Conservation (phyloP, 1,140 invertebrate genomes). For the Pectinophora gossypiella region DNA sequence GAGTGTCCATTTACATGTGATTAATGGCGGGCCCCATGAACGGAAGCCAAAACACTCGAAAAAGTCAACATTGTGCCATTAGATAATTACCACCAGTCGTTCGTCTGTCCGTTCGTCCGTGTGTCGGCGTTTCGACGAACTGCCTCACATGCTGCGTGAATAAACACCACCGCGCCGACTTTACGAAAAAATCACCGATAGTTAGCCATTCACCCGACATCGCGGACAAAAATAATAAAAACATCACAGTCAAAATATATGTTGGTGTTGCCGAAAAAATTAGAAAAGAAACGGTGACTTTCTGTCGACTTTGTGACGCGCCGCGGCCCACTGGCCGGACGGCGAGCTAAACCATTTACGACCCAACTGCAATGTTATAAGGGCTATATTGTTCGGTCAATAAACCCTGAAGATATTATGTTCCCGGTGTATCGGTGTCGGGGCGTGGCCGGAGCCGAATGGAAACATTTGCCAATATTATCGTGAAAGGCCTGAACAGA, state of each 20-base stretch:
- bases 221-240: slow-evolving; percentile 74
- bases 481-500: slow-evolving; percentile 72
- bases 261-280: slow-evolving; percentile 59
- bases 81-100: slow-evolving; percentile 52
- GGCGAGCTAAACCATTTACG: background rate
- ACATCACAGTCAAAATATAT: slow-evolving; percentile 75
- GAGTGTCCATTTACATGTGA: slow-evolving; percentile 45
- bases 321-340: slow-evolving; percentile 36
- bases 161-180: slow-evolving; percentile 43
- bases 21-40: slow-evolving; percentile 50
- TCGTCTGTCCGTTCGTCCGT: slow-evolving; percentile 26
- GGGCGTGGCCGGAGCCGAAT: slow-evolving; percentile 69
- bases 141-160: slow-evolving; percentile 28
- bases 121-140: slow-evolving; percentile 61
- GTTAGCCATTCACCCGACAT: slow-evolving; percentile 50
- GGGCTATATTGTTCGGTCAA: too few species aligned
- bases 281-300: slow-evolving; percentile 59
- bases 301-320: slow-evolving; percentile 61
- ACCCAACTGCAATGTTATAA: background rate
- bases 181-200: slow-evolving; percentile 53
- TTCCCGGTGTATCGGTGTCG: slow-evolving; percentile 35
- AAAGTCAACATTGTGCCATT: slow-evolving; percentile 61
- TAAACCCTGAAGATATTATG: too few species aligned
- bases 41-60: slow-evolving; percentile 65
- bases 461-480: slow-evolving; percentile 75